Evolutionary conservation across 2,888 invertebrate species (phyloP).

Genomic region (Muschampia plurimacula): DNA sequence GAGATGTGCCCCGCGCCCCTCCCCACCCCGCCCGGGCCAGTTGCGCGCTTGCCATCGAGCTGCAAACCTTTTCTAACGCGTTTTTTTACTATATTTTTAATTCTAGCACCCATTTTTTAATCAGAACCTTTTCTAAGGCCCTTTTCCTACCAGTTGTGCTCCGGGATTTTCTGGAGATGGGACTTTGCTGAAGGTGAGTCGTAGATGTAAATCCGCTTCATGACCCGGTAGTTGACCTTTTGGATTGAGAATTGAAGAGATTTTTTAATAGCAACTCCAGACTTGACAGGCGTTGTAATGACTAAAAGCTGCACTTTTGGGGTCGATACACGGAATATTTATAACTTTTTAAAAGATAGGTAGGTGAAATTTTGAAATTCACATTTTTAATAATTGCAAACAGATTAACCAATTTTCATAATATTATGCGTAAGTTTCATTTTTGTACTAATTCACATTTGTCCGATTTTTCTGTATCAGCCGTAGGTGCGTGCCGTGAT

Average conservation of each 20-base stretch:
- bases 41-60: slow-evolving; percentile 58
- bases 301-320: background rate
- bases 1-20: slow-evolving; percentile 46
- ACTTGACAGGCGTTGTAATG: slow-evolving; percentile 2
- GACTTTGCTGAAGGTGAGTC: slow-evolving; percentile 64
- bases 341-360: background rate
- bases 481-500: background rate
- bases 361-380: background rate
- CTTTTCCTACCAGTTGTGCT: slow-evolving; percentile 47
- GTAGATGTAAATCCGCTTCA: background rate
- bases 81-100: slow-evolving; percentile 49
- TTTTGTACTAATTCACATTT: background rate
- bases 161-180: slow-evolving; percentile 67
- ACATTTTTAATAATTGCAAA: too few relatives aligned
- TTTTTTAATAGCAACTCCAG: slow-evolving; percentile 13
- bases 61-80: slow-evolving; percentile 47
- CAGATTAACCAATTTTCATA: too few relatives aligned
- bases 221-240: slow-evolving; percentile 35
- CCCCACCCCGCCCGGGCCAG: slow-evolving; percentile 58
- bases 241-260: slow-evolving; percentile 7
- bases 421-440: too few relatives aligned
- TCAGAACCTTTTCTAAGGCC: slow-evolving; percentile 44
- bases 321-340: background rate
- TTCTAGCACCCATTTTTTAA: slow-evolving; percentile 47
- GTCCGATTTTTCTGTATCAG: background rate